Evolutionary conservation across 2,113 vertebrate species (phyloP), one percentile per base, ranked within the genome.

Genomic region (Neolamprologus falcicula): DNA sequence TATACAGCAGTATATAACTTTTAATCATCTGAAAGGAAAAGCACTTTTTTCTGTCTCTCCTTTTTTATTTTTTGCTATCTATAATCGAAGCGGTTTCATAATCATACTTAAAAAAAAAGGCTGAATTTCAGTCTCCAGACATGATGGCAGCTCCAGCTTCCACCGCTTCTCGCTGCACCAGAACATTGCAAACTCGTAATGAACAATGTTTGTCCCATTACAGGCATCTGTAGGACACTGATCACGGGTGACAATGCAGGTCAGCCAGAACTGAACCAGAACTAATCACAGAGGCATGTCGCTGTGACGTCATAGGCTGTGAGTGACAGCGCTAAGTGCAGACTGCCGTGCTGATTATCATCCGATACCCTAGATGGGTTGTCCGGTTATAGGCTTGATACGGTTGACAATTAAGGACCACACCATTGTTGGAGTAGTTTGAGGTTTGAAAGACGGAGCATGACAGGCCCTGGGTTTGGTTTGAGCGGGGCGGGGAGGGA

Each of bases 201-300:
- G 80, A 88, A 83, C 80, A 76, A 26, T 89, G 90, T 92, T 93
- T 83, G 87, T 90, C 88, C 84, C 57, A 16, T 86, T 89, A 37
- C 61, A 73, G 88, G 24, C 71, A 84, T 78, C 78, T 42, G 33
- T 13, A 42, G 66, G 92, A 94, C 21, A 10, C 85, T 92, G 93
- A 93, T 95, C 86, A 80, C 7, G 35, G 86, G 84, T 78, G 94
- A 94, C 92, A 95, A 90, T 88, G 88, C 83, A 35, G 89, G 91
- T 90, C 91, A 90, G 82, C 61, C 73, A 87, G 85, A 93, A 9
- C 1, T 83, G 87, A 85, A 90, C 89, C 89, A 93, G 91, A 91
- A 95, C 94, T 92, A 95, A 95, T 94, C 90, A 82, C 9, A 24
- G 37, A 84, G 92, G 90, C 92, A 90, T 90, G 89, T 53, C 2